Percentiles rank a stretch among this genome's conserved stretches.
Conservation (phyloP, 2,797 vertebrate species). For the Peromyscus melanophrys region DNA sequence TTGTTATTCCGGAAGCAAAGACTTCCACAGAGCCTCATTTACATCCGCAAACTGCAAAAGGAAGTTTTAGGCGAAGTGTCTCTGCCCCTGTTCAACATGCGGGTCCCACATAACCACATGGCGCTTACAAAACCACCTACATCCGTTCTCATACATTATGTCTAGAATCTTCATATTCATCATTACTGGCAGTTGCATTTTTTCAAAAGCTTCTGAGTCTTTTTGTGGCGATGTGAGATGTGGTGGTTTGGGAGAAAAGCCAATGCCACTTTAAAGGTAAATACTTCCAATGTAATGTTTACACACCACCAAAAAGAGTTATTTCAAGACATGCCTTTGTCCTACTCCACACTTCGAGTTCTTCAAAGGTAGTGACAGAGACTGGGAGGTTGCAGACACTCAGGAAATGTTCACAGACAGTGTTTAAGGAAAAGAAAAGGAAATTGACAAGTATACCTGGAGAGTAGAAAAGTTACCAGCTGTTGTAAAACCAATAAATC, state of each 20-base stretch:
- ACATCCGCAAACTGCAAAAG: conserved; percentile 77
- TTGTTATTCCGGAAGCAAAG: conserved; percentile 82
- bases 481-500: neutral
- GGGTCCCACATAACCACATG: conserved; percentile 78
- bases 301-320: neutral
- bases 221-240: conserved; percentile 42
- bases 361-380: neutral
- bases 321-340: neutral
- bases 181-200: conserved; percentile 70
- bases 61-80: conserved; percentile 81
- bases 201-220: conserved; percentile 12
- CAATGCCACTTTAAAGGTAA: conserved; percentile 62
- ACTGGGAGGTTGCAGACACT: neutral
- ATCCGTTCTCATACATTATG: conserved; percentile 70
- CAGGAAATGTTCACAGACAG: neutral
- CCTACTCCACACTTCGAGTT: neutral
- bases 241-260: neutral
- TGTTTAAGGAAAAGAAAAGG: neutral
- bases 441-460: neutral
- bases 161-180: conserved; percentile 62
- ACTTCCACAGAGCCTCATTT: conserved; percentile 77
- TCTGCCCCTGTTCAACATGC: conserved; percentile 67
- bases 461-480: neutral
- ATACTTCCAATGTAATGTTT: neutral
- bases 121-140: conserved; percentile 76